These are phyloP conservation scores for Myathropa florea DNA, from an alignment of 2,888 invertebrate species.

Conservation along the genomic window DNA sequence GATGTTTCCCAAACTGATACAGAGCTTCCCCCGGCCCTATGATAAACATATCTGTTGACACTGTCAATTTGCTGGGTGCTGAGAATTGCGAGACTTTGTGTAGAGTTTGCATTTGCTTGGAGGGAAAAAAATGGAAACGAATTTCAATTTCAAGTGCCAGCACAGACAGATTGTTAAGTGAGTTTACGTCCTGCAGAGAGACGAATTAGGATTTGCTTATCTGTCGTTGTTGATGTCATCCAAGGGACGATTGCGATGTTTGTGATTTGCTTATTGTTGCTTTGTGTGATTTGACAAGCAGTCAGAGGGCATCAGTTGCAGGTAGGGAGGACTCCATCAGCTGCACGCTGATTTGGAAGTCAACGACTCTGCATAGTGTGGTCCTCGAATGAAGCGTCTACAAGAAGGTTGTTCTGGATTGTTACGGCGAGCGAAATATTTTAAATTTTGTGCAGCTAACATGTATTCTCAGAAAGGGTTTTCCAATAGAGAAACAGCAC, in stretches of 20 bases:
- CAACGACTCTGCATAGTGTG: background rate
- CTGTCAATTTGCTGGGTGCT: constrained; percentile 26
- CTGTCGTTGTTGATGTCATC: background rate
- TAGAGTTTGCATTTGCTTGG: too few species aligned
- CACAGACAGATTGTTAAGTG: background rate
- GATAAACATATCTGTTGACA: constrained; percentile 55
- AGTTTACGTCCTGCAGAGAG: background rate
- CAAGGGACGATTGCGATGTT: too few species aligned
- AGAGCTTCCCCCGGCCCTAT: constrained; percentile 9
- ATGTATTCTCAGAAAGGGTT: too few species aligned
- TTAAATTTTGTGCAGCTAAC: too few species aligned
- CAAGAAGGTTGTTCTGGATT: background rate
- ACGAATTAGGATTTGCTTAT: background rate
- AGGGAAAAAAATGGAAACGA: background rate
- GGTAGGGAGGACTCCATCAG: too few species aligned
- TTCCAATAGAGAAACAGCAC: too few species aligned
- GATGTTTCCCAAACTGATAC: constrained; percentile 25
- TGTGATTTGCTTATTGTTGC: background rate
- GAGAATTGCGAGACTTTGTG: background rate
- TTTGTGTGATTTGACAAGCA: background rate
- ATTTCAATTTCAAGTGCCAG: background rate
- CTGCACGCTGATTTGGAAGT: background rate
- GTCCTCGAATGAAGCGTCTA: background rate
- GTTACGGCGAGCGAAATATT: background rate
- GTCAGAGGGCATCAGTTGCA: too few species aligned